phyloP scores from a whole-genome alignment of 2,113 vertebrate species.

The Triplophysa rosa region DNA sequence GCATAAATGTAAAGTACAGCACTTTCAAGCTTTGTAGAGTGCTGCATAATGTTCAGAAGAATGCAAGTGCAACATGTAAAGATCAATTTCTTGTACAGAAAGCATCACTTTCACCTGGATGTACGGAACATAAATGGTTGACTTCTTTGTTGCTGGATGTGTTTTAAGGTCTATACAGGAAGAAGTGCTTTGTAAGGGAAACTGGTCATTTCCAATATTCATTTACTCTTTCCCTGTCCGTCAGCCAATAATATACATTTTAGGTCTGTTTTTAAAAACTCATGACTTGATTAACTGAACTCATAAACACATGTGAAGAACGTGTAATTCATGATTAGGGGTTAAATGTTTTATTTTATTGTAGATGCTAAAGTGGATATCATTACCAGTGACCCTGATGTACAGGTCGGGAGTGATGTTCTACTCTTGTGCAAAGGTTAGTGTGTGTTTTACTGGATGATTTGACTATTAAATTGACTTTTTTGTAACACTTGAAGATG shows the following conservation, averaged over 20 bases:
- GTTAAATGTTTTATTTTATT: slow-evolving; percentile 32
- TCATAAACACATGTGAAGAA: neutral
- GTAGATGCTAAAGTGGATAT: slow-evolving; percentile 64
- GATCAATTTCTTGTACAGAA: neutral
- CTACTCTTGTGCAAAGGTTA: slow-evolving; percentile 73
- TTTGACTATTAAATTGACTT: neutral
- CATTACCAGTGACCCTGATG: slow-evolving; percentile 55
- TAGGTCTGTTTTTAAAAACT: neutral
- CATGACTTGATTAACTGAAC: too few relatives aligned
- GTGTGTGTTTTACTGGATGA: slow-evolving; percentile 15
- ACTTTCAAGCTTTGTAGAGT: too few relatives aligned
- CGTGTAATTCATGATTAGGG: neutral
- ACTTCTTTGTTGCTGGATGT: neutral
- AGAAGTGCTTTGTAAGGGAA: slow-evolving; percentile 51
- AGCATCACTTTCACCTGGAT: neutral
- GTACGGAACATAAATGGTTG: neutral
- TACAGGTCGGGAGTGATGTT: slow-evolving; percentile 56
- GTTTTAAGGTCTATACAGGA: slow-evolving; percentile 45
- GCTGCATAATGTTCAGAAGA: neutral
- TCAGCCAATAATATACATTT: slow-evolving; percentile 20
- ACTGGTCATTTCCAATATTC: slow-evolving; percentile 4
- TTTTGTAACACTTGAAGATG: too few relatives aligned
- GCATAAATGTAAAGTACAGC: neutral
- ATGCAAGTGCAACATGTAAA: neutral
- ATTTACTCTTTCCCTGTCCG: slow-evolving; percentile 39